A percentile compares a stretch with the other conserved stretches of the same genome.
These are phyloP conservation scores for Nymphalis urticae DNA, from an alignment of 2,888 invertebrate species.

Conservation along the genomic window DNA sequence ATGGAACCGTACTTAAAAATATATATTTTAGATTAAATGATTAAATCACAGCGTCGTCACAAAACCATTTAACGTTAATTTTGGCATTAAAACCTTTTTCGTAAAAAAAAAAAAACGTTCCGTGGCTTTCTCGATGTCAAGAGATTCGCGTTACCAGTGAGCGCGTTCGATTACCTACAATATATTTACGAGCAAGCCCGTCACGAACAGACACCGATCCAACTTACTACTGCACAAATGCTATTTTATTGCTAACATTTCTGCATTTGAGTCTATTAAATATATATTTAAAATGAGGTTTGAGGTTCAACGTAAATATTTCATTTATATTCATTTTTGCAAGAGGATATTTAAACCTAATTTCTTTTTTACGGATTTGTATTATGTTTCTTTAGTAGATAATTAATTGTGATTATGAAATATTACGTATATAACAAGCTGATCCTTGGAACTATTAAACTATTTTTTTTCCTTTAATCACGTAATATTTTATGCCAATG, in stretches of 20 bases:
- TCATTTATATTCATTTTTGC: too few relatives aligned
- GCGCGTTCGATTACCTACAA: slow-evolving; percentile 55
- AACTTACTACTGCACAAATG: slow-evolving; percentile 38
- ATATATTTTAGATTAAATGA: too few relatives aligned
- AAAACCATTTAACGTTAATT: not conserved
- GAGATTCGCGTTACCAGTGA: slow-evolving; percentile 39
- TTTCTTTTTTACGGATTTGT: too few relatives aligned
- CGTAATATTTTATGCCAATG: too few relatives aligned
- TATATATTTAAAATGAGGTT: not conserved
- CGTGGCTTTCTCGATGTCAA: slow-evolving; percentile 11
- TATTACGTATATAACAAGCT: too few relatives aligned
- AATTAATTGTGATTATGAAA: not conserved
- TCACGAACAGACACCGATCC: slow-evolving; percentile 51
- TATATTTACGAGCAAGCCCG: slow-evolving; percentile 57
- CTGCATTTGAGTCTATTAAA: not conserved
- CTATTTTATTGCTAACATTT: slow-evolving; percentile 26
- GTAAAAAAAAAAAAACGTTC: not conserved
- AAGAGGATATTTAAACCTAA: too few relatives aligned
- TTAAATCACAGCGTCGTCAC: not conserved
- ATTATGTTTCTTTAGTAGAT: too few relatives aligned
- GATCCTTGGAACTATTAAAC: too few relatives aligned
- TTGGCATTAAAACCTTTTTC: not conserved
- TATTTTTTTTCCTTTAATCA: too few relatives aligned
- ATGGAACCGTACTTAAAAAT: too few relatives aligned
- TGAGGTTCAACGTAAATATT: too few relatives aligned